Base-by-base conservation (phyloP, 1,140 invertebrate species). In the Planococcus citri region DNA sequence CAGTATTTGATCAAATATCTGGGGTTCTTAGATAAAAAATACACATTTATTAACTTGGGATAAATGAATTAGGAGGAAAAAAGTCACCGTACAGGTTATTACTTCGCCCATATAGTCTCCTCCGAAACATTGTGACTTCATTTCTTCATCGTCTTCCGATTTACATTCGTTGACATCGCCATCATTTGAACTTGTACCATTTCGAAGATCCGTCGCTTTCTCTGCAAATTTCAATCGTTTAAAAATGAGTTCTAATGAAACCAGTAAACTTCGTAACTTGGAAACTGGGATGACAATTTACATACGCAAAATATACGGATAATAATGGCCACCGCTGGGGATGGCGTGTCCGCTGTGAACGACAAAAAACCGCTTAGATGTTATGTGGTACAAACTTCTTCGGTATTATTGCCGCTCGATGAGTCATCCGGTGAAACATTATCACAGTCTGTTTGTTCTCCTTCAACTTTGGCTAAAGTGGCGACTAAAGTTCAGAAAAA, bases 171-270 rank as follows among this genome's bases (percentile, higher is more conserved):
- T 90, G 24, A 98, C 95, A 75, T 98, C 96, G 9, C 93, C 94
- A 79, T 98, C 96, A 80, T 98, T n/a, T 95, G 78, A 98, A 95
- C 80, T 97, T 97, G 78, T 97, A 96, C 96, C 96, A 98, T 74
- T 91, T 86, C 41, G 87, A 84, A 58, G 85, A 82, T 29, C 87
- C 89, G 75, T 88, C 89, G 70, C 82, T 86, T 78, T 89, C 87
- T 74, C 88, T 88, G 72, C n/a, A n/a, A n/a, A n/a, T n/a, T n/a
- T n/a, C n/a, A n/a, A n/a, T n/a, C n/a, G n/a, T n/a, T n/a, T n/a
- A 64, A 64, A 64, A 25, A 27, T 24, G 24, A 24, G 60, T 10
- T 25, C 10, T 17, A 25, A 6, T 64, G 10, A 64, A 25, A 64
- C 12, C 3, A 64, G 1, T 24, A 17, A 51, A 9, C n/a, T 51